Evolutionary conservation across 2,888 invertebrate genomes (phyloP).

Genomic region (Neoaliturus tenellus): DNA sequence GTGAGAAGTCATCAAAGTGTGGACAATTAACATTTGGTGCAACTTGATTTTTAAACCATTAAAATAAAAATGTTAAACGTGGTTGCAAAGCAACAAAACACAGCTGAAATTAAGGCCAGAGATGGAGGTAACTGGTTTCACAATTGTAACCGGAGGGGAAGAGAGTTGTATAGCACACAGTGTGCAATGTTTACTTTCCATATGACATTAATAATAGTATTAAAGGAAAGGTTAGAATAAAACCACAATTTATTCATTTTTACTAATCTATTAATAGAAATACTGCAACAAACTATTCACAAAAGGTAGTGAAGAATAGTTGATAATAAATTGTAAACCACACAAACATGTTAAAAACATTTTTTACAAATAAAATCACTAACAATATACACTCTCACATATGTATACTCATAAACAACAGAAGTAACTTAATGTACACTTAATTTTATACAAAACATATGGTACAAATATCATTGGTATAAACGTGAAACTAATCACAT

Average conservation of each 20-base stretch:
- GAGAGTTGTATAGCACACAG: too few relatives aligned
- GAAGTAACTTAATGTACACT: not conserved
- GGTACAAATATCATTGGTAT: slow-evolving; percentile 15
- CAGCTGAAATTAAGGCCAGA: too few relatives aligned
- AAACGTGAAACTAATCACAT: slow-evolving; percentile 5
- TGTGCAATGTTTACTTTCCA: too few relatives aligned
- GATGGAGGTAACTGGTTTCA: too few relatives aligned
- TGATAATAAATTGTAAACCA: slow-evolving; percentile 2
- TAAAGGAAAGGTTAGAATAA: not conserved
- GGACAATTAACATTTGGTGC: too few relatives aligned
- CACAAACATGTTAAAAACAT: slow-evolving; percentile 13
- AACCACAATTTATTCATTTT: not conserved
- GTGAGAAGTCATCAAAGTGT: too few relatives aligned
- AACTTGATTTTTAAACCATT: too few relatives aligned
- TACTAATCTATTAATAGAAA: slow-evolving; percentile 39
- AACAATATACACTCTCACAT: slow-evolving; percentile 41
- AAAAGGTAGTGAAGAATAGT: not conserved
- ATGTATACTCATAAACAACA: not conserved
- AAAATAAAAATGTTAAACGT: too few relatives aligned
- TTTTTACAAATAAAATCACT: slow-evolving; percentile 22
- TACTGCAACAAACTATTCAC: slow-evolving; percentile 37
- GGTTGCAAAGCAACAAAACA: too few relatives aligned
- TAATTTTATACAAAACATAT: slow-evolving; percentile 37
- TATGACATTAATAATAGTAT: too few relatives aligned
- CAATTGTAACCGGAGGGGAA: too few relatives aligned